These are phyloP conservation scores for Ascaphus truei DNA, from an alignment of 2,113 vertebrate genomes.

Conservation along the genomic window DNA sequence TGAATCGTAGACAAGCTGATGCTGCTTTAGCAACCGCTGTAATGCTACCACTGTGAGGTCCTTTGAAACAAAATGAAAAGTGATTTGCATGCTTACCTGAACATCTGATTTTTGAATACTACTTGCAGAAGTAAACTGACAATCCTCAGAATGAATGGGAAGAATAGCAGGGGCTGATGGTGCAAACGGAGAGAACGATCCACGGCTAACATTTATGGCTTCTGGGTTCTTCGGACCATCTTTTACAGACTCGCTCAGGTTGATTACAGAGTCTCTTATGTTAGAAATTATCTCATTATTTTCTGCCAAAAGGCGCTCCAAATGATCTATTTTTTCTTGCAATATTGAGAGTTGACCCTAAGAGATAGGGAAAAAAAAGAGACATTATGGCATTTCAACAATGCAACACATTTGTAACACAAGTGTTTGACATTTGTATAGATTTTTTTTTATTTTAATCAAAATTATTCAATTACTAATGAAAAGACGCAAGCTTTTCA, in stretches of 20 bases:
- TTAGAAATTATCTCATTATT: conserved; percentile 88
- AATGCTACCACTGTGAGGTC: no score
- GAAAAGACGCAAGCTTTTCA: no score
- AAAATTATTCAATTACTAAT: no score
- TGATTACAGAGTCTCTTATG: conserved; percentile 79
- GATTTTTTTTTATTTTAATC: no score
- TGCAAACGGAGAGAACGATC: conserved; percentile 46
- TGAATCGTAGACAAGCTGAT: no score
- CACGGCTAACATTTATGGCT: conserved; percentile 62
- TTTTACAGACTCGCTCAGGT: conserved; percentile 72
- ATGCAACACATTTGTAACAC: no score
- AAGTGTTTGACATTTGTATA: no score
- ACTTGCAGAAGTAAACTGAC: conserved; percentile 59
- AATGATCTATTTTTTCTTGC: conserved; percentile 85
- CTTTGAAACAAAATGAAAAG: no score
- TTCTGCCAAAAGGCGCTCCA: conserved; percentile 80
- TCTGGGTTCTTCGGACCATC: conserved; percentile 57
- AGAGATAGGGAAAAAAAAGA: conserved; percentile 28
- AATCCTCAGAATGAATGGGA: conserved; percentile 60
- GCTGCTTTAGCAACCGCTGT: no score
- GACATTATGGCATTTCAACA: no score
- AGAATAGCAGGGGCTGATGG: conserved; percentile 44
- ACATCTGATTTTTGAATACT: conserved; percentile 55
- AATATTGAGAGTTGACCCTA: conserved; percentile 82
- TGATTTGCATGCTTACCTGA: conserved; percentile 72